Base-by-base conservation (phyloP, 1,140 invertebrate species). In the Leptinotarsa lineolata region DNA sequence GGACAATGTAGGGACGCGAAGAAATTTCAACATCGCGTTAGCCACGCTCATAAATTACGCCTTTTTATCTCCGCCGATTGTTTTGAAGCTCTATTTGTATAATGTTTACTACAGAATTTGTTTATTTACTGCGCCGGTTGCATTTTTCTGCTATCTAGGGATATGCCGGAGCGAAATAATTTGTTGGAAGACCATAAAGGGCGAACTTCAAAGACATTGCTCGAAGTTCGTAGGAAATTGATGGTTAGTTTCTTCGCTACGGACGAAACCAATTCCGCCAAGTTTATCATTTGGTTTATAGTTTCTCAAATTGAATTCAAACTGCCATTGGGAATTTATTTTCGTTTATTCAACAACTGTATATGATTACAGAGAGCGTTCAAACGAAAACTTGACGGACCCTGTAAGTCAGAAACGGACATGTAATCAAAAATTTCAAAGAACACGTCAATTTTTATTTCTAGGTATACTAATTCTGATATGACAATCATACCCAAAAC, bases 11-110 rank as follows among this genome's bases (percentile, higher is more conserved):
- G 72, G 59, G 64, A 77, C 74, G 72, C 22, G 68, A 70, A 76
- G 73, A 70, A 77, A 78, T 78, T 72, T 72, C 63, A 78, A 74
- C 69, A 67, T 65, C 72, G 72, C 72, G 46, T 63, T 48, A n/a
- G 61, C 45, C 45, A 68, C 54, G 58, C 54, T 58, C 63, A 74
- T 74, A 78, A 78, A 78, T 76, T 74, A 76, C 74, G 63, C 68
- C 64, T 73, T 73, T 77, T 77, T 76, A 70, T 73, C 65, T 13
- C 21, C 3, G 39, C 39, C 60, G 63, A 72, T 74, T 71, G 65
- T 75, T 75, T 75, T 75, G 65, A 75, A 44, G 63, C 46, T 72
- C 70, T 72, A 72, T 75, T 75, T 72, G 74, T 72, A 63, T 54
- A 54, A 54, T 54, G 48, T 18, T 54, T 54, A 18, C 2, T 54